These are phyloP conservation scores for Hirtodrosophila confusa DNA, from an alignment of 2,888 invertebrate genomes.

Conservation along the genomic window DNA sequence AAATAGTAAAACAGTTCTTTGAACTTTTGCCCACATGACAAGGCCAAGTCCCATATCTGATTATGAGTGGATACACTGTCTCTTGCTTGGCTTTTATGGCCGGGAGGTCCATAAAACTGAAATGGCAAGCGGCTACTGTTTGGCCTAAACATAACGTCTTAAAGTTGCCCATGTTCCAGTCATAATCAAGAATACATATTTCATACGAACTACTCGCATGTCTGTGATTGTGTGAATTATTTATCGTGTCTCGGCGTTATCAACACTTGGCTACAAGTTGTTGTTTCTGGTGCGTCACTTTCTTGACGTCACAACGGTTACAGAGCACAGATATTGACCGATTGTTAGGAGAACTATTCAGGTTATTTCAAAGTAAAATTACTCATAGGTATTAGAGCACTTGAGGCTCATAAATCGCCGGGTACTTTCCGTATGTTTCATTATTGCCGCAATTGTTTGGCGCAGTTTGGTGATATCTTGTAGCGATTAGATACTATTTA, in stretches of 20 bases:
- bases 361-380: constrained; percentile 26
- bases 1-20: constrained; percentile 44
- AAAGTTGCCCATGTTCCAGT: constrained; percentile 13
- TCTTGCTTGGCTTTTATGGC: not conserved
- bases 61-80: constrained; percentile 4
- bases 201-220: too few species aligned
- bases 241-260: constrained; percentile 34
- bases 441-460: constrained; percentile 3
- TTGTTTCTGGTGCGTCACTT: constrained; percentile 48
- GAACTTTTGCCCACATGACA: constrained; percentile 22
- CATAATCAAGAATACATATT: constrained; percentile 8
- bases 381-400: constrained; percentile 27
- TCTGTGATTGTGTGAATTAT: too few species aligned
- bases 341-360: constrained; percentile 19
- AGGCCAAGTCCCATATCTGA: not conserved
- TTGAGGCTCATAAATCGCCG: constrained; percentile 1
- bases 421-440: constrained; percentile 13
- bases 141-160: not conserved
- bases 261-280: constrained; percentile 57
- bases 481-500: constrained; percentile 29
- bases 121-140: constrained; percentile 1
- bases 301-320: constrained; percentile 54
- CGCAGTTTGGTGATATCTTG: constrained; percentile 2
- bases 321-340: constrained; percentile 12
- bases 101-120: not conserved